Conservation (phyloP, 2,797 vertebrate genomes). For the Buceros bicornis region DNA sequence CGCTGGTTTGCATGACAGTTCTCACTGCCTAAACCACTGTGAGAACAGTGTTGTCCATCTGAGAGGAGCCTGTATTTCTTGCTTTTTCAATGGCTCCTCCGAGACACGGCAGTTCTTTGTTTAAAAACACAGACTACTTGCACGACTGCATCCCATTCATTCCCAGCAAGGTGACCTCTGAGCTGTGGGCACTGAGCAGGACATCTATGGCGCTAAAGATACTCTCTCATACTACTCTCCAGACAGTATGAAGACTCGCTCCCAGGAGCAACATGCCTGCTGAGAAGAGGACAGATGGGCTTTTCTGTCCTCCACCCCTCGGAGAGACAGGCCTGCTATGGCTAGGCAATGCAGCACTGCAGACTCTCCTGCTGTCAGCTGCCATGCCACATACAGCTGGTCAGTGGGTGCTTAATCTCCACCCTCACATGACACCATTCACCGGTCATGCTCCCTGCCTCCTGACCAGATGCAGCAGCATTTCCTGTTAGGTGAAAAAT, state of each 20-base stretch:
- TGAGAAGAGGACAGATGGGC: not conserved
- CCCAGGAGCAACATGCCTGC: not conserved
- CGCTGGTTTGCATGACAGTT: not conserved
- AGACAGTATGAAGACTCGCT: not conserved
- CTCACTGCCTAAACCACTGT: not conserved
- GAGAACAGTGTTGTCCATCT: not conserved
- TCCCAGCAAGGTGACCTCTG: not conserved
- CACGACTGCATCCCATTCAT: not conserved
- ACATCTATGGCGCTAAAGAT: not conserved
- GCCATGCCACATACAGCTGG: too few relatives aligned
- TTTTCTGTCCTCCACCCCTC: not conserved
- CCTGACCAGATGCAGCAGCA: not conserved
- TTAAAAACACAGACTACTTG: not conserved
- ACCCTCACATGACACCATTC: not conserved
- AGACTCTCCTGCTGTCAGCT: too few relatives aligned
- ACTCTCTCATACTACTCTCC: not conserved
- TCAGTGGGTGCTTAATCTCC: not conserved
- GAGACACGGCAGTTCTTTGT: not conserved
- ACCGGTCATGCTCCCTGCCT: too few relatives aligned
- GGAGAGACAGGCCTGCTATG: rapidly evolving
- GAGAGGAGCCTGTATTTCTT: not conserved
- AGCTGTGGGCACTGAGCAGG: not conserved
- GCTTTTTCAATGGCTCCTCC: not conserved
- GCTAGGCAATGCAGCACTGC: not conserved
- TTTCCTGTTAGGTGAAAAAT: not conserved